Base-by-base conservation (phyloP, 2,888 invertebrate species). In the Apamea monoglypha region DNA sequence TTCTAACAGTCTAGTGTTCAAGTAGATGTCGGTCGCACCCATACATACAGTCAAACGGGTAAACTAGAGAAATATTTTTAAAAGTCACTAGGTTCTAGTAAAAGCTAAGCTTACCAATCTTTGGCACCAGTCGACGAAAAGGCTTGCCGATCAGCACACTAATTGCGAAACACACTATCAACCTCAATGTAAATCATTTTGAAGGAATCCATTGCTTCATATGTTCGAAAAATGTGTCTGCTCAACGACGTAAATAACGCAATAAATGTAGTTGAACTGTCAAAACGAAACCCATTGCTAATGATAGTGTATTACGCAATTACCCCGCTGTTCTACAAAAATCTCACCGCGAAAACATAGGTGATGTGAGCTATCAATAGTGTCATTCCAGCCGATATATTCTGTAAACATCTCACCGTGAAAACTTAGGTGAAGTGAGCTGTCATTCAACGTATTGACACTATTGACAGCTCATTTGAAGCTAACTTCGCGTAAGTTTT, bases 51-150 rank as follows among this genome's bases (percentile, higher is more conserved):
- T 40, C 50, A 59, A 7, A 18, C 10, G 25, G 6, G 40, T n/a
- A 44, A 66, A 68, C 74, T 77, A 84, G 84, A 81, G 84, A 84
- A 81, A 84, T 74, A 74, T 72, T 76, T 61, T 69, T 74, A 29
- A 44, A 44, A 44, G 40, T 21, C 16, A 53, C 25, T 66, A 56
- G 5, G 21, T 36, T 67, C 36, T 72, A 80, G 21, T 14, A 12
- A 29, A 72, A 75, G 44, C 72, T 73, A 73, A 53, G 59, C 83
- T 71, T 73, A 74, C 74, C 66, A 21, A 25, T 7, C 18, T 61
- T 61, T 61, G 61, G 8, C 61, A 16, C 29, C 61, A 29, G n/a
- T 29, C 16, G 59, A 29, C 6, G n/a, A 29, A 29, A 61, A 29
- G 0, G 29, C 16, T 29, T 61, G 61, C 47, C 14, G 12, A 18